Evolutionary conservation across 2,888 invertebrate species (phyloP).

Genomic region (Agonum fuliginosum): DNA sequence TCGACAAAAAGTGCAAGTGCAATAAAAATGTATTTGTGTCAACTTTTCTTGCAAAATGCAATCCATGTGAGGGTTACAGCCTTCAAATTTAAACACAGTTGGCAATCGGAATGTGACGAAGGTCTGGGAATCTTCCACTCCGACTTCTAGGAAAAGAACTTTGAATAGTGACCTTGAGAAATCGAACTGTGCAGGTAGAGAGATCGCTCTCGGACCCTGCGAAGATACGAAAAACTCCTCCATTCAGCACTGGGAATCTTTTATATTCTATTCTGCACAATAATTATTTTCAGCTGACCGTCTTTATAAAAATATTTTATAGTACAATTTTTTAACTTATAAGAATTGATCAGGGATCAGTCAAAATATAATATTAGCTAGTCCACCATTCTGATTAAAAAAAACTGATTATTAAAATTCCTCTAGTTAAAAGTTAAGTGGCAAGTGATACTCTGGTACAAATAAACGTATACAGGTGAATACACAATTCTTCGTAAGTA

Average conservation of each 20-base stretch:
- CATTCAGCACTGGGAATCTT: neutral
- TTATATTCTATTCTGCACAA: too few relatives aligned
- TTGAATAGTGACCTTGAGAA: neutral
- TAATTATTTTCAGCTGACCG: neutral
- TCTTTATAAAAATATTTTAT: too few relatives aligned
- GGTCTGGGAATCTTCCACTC: conserved; percentile 39
- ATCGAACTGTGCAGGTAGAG: neutral
- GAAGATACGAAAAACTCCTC: neutral
- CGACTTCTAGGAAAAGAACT: conserved; percentile 19
- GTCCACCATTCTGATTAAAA: too few relatives aligned
- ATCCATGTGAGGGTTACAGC: neutral
- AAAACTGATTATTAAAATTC: too few relatives aligned
- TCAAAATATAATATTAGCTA: too few relatives aligned
- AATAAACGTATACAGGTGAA: too few relatives aligned
- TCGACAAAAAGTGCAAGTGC: neutral
- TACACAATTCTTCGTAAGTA: too few relatives aligned
- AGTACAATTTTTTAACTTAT: neutral
- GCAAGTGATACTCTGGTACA: too few relatives aligned
- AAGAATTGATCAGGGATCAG: too few relatives aligned
- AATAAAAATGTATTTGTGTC: neutral
- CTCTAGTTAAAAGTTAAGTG: too few relatives aligned
- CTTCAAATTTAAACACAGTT: neutral
- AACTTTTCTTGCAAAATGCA: neutral
- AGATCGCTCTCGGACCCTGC: neutral
- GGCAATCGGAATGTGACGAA: conserved; percentile 13